Conservation (phyloP, 2,888 invertebrate genomes). For the Coenonympha arcania region DNA sequence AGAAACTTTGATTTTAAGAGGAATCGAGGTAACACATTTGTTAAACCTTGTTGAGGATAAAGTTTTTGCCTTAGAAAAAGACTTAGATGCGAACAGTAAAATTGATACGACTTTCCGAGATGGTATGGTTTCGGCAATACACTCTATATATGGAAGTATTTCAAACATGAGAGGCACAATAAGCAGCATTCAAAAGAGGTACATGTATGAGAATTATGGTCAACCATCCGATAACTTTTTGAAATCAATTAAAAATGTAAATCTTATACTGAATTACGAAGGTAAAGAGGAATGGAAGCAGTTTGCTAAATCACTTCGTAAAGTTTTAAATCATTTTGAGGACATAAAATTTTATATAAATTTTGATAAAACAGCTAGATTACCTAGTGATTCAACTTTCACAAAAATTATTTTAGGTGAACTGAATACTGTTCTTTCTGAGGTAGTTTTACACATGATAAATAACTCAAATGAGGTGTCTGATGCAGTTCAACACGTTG, state of each 20-base stretch:
- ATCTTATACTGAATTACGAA: slow-evolving; percentile 31
- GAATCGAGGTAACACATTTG: slow-evolving; percentile 53
- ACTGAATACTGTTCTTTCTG: slow-evolving; percentile 40
- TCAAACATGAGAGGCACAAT: slow-evolving; percentile 72
- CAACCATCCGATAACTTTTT: slow-evolving; percentile 54
- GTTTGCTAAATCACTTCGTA: slow-evolving; percentile 50
- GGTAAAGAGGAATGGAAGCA: slow-evolving; percentile 40
- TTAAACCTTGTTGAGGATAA: slow-evolving; percentile 64
- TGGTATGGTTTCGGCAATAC: slow-evolving; percentile 59
- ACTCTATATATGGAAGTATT: slow-evolving; percentile 69
- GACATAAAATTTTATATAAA: slow-evolving; percentile 68
- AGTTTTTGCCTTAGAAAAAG: slow-evolving; percentile 55
- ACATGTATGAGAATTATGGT: slow-evolving; percentile 62
- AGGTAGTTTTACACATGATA: slow-evolving; percentile 33
- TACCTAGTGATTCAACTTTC: slow-evolving; percentile 60
- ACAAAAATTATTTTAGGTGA: slow-evolving; percentile 59
- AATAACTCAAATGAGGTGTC: slow-evolving; percentile 28
- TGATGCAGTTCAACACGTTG: slow-evolving; percentile 27
- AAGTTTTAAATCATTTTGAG: slow-evolving; percentile 61
- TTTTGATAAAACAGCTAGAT: slow-evolving; percentile 63
- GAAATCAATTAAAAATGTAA: slow-evolving; percentile 49
- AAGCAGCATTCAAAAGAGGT: slow-evolving; percentile 59
- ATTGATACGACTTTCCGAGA: slow-evolving; percentile 45
- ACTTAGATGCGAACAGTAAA: slow-evolving; percentile 36
- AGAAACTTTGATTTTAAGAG: slow-evolving; percentile 56